Evolutionary conservation across 2,888 invertebrate species (phyloP).

Genomic region (Protodeltote pygarga): DNA sequence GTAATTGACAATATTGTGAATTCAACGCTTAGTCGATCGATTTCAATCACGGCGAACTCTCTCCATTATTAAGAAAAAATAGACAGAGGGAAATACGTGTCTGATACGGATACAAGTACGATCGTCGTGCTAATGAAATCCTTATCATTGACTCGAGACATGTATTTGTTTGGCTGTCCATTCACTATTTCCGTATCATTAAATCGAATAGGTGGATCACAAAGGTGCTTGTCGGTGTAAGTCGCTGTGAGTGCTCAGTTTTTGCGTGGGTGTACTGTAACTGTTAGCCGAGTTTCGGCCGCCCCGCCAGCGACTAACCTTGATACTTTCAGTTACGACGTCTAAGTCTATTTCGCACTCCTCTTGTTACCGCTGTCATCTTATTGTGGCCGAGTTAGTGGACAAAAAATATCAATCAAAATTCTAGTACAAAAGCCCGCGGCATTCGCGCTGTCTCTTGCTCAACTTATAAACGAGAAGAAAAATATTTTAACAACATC

Average conservation of each 20-base stretch:
- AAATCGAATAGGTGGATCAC: conserved; percentile 76
- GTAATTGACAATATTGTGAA: conserved; percentile 52
- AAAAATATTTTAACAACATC: conserved; percentile 65
- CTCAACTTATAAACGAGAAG: conserved; percentile 67
- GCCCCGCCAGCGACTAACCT: conserved; percentile 81
- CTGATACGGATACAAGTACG: conserved; percentile 44
- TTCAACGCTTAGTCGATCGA: conserved; percentile 50
- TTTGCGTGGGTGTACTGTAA: conserved; percentile 82
- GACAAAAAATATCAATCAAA: conserved; percentile 87
- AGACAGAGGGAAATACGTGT: conserved; percentile 51
- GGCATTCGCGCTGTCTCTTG: conserved; percentile 76
- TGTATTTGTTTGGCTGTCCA: conserved; percentile 65
- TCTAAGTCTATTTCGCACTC: conserved; percentile 80
- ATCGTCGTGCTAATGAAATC: conserved; percentile 71
- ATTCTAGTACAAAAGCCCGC: conserved; percentile 85
- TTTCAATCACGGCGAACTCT: conserved; percentile 64
- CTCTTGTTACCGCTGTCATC: conserved; percentile 85
- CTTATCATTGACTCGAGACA: conserved; percentile 62
- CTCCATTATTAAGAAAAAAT: conserved; percentile 58
- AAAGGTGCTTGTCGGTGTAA: conserved; percentile 70
- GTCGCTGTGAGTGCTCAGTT: conserved; percentile 72
- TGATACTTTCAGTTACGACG: conserved; percentile 85
- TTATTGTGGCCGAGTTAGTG: conserved; percentile 84
- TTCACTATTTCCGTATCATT: conserved; percentile 76
- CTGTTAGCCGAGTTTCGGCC: conserved; percentile 82